Base-by-base conservation (phyloP, 2,113 vertebrate genomes). In the Numenius arquata region DNA sequence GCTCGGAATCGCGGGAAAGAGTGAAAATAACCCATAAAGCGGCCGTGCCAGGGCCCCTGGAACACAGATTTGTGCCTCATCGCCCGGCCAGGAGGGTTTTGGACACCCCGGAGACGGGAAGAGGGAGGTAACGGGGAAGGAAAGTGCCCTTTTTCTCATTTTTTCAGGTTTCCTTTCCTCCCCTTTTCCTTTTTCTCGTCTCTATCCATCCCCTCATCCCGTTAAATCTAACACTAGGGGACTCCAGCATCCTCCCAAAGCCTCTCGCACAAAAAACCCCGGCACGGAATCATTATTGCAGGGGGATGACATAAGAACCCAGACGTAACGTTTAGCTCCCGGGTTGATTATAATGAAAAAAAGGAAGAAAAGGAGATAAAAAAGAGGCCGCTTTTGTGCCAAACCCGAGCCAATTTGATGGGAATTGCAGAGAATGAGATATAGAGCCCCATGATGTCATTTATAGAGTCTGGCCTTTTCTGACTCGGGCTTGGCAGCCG, bases 201-300 rank as follows among this genome's bases (percentile, higher is more conserved):
- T 34, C 16, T 68, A 5, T 20, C 56, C 53, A 1, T 26, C 58
- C 47, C 81, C 48, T 58, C 7, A 2, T 73, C 68, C 52, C 6
- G 0, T 62, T 91, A 20, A 25, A 50, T 47, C 47, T 11, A 16
- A 78, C 76, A 21, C 92, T 67, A 55, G 85, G 55, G 89, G 94
- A 85, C 88, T 47, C 81, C 88, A 70, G 55, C 25, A 38, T 43
- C 68, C 68, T 76, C 92, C 67, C 73, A 29, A 86, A 71, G 87
- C 15, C 45, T 66, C 11, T 21, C 50, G 16, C 4, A 6, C 80
- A 6, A 7, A 55, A 43, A 10, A 22, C 19, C 52, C 13, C 48
- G 29, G 89, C 8, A 43, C 13, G 73, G 40, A 48, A 26, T 1
- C 12, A 70, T 5, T 11, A 8, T 9, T 59, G 76, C 72, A 36